Evolutionary conservation across 2,797 vertebrate species (phyloP).

Genomic region (Lepilemur septentrionalis): DNA sequence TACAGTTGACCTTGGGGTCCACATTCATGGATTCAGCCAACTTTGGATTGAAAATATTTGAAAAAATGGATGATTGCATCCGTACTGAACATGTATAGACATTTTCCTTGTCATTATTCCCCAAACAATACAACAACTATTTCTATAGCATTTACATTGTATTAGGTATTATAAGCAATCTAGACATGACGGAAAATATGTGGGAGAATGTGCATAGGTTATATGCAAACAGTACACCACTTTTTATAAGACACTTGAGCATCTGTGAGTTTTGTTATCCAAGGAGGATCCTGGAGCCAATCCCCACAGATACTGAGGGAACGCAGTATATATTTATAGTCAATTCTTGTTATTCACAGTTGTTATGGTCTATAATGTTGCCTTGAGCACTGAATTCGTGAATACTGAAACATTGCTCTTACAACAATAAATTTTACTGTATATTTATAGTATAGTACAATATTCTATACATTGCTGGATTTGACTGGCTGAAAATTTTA

Average conservation of each 20-base stretch:
- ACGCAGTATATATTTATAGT: background rate
- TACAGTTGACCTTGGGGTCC: background rate
- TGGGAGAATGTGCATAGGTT: background rate
- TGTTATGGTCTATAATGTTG: background rate
- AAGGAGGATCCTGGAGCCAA: background rate
- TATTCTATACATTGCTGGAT: background rate
- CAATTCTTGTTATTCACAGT: background rate
- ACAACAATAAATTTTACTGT: background rate
- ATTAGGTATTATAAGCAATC: background rate
- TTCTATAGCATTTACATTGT: background rate
- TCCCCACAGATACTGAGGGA: background rate
- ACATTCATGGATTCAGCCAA: background rate
- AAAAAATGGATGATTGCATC: background rate
- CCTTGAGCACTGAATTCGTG: background rate
- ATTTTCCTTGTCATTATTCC: background rate
- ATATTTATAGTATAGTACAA: background rate
- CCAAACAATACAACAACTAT: background rate
- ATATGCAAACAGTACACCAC: background rate
- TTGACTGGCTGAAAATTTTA: background rate
- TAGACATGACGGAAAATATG: background rate
- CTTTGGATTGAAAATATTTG: background rate
- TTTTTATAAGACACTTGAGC: background rate
- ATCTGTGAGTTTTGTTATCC: background rate
- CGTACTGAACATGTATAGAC: background rate
- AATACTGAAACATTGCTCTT: background rate